phyloP scores from a whole-genome alignment of 2,888 invertebrate species.

The Acrobasis consociella region DNA sequence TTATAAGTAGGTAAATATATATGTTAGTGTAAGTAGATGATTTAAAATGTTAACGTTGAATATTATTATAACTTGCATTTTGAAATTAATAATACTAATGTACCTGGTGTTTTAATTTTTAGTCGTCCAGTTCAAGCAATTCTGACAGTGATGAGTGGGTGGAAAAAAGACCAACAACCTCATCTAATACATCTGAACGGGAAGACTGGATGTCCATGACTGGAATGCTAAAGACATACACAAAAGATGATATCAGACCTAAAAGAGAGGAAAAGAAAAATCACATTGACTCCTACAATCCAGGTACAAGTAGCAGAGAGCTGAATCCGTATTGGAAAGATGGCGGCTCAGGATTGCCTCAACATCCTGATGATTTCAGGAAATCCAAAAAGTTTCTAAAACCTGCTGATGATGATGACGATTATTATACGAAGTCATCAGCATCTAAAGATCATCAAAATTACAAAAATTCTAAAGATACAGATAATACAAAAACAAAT shows the following conservation, averaged over 20 bases:
- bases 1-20: too few relatives aligned
- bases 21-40: too few relatives aligned
- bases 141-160: conserved; percentile 83
- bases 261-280: conserved; percentile 78
- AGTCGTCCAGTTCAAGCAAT: conserved; percentile 60
- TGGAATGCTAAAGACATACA: conserved; percentile 72
- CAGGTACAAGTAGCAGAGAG: conserved; percentile 88
- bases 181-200: conserved; percentile 57
- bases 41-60: too few relatives aligned
- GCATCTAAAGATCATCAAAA: conserved; percentile 23
- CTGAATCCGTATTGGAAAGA: conserved; percentile 96
- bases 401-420: conserved; percentile 62
- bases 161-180: conserved; percentile 67
- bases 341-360: conserved; percentile 93
- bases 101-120: conserved; percentile 29
- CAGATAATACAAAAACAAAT: conserved; percentile 2
- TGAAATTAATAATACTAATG: not conserved
- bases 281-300: conserved; percentile 84
- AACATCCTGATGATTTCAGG: conserved; percentile 59
- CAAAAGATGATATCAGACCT: conserved; percentile 71
- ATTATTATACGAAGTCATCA: conserved; percentile 50
- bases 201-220: conserved; percentile 93
- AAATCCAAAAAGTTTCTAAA: conserved; percentile 63
- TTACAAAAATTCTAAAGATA: conserved; percentile 7
- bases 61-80: conserved; percentile 16